Conservation (phyloP, 2,888 invertebrate genomes). For the Caenorhabditis sinica region DNA sequence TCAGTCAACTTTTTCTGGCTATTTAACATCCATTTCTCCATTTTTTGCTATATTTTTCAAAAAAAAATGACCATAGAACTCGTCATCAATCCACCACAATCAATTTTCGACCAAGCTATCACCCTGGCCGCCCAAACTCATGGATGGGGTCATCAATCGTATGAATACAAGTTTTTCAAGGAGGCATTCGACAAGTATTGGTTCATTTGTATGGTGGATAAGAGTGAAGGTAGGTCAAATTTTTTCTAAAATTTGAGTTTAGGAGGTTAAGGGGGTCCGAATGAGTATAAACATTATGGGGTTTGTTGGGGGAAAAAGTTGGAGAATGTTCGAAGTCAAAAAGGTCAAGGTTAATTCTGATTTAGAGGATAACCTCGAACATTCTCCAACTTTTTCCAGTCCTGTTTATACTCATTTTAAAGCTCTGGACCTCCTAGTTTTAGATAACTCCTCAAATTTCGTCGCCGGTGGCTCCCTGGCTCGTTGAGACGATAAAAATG, state of each 20-base stretch:
- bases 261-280: background rate
- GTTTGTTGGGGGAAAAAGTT: background rate
- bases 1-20: too few relatives aligned
- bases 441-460: constrained; percentile 4
- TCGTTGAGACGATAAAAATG: constrained; percentile 31
- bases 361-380: background rate
- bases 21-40: too few relatives aligned
- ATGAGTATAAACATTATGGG: background rate
- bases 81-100: constrained; percentile 1
- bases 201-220: constrained; percentile 6
- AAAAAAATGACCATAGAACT: too few relatives aligned
- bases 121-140: constrained; percentile 5
- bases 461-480: constrained; percentile 22
- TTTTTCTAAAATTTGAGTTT: too few relatives aligned
- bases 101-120: constrained; percentile 4
- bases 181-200: background rate
- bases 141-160: constrained; percentile 22
- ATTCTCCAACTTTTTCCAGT: background rate
- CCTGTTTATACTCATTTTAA: too few relatives aligned
- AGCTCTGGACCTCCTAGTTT: background rate
- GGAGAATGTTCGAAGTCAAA: too few relatives aligned
- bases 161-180: constrained; percentile 6
- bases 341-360: too few relatives aligned
- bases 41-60: too few relatives aligned
- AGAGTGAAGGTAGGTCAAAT: background rate